Evolutionary conservation across 2,113 vertebrate genomes (phyloP).

Genomic region (Myiopsitta monachus): DNA sequence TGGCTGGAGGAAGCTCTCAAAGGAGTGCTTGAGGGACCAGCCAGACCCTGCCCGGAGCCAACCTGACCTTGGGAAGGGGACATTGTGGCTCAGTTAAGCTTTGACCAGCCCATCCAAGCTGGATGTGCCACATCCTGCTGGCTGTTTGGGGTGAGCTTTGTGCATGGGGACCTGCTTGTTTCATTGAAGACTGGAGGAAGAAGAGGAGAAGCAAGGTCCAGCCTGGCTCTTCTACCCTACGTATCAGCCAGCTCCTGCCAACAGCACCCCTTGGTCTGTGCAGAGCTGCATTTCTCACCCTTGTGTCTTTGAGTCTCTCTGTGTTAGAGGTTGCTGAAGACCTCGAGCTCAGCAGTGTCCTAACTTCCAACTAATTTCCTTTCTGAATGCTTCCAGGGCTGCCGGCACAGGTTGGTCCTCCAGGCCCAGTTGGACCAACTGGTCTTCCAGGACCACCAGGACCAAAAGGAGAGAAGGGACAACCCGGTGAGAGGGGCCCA

Average conservation of each 20-base stretch:
- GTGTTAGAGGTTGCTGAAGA: neutral
- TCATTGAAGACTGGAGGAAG: neutral
- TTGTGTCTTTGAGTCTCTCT: neutral
- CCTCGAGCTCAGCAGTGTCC: neutral
- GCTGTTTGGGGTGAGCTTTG: neutral
- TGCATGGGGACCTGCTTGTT: neutral
- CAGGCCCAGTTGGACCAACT: conserved; percentile 70
- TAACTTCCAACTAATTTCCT: neutral
- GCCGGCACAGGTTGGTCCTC: conserved; percentile 74
- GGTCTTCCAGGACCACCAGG: conserved; percentile 73
- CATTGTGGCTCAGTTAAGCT: neutral
- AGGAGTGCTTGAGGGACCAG: neutral
- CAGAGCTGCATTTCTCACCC: neutral
- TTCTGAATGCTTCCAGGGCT: conserved; percentile 60
- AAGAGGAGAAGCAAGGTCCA: neutral
- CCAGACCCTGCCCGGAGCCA: no score
- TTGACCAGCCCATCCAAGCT: neutral
- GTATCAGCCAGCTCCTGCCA: neutral
- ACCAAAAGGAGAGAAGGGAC: conserved; percentile 79
- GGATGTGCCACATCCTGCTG: neutral
- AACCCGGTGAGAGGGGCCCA: conserved; percentile 75
- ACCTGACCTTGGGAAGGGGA: neutral
- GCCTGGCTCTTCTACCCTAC: neutral
- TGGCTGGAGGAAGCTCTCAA: neutral
- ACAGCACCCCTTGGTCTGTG: neutral